Evolutionary conservation across 2,113 vertebrate genomes (phyloP).

Genomic region (Amblyornis subalaris): DNA sequence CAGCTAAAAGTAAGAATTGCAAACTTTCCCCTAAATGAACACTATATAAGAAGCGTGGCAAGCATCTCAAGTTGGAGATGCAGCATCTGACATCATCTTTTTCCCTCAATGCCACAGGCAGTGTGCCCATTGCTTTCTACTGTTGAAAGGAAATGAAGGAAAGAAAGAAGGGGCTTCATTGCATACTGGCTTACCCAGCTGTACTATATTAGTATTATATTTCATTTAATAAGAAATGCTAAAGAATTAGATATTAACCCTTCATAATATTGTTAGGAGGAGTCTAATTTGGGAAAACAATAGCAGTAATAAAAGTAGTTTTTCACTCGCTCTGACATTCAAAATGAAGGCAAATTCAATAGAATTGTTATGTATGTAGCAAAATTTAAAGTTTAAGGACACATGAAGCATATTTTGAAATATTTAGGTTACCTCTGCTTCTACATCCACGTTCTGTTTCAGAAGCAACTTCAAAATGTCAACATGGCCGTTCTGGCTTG

Average conservation of each 20-base stretch:
- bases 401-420: neutral
- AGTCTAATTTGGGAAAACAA: neutral
- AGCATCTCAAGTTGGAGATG: neutral
- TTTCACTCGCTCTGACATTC: neutral
- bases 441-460: conserved; percentile 96
- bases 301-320: neutral
- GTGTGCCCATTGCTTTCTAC: neutral
- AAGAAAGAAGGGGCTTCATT: neutral
- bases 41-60: neutral
- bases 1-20: neutral
- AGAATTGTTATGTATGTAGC: neutral
- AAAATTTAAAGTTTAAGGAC: neutral
- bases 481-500: conserved; percentile 97
- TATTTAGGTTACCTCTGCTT: conserved; percentile 86
- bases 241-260: neutral
- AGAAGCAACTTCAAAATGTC: conserved; percentile 96
- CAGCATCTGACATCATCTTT: neutral
- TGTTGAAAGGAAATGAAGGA: neutral
- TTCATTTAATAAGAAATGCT: neutral
- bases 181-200: neutral
- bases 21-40: neutral
- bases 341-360: neutral
- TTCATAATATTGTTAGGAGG: neutral
- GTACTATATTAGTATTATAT: neutral
- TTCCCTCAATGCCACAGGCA: neutral